These are phyloP conservation scores for Tetrax tetrax DNA, from an alignment of 2,113 vertebrate species.

Conservation along the genomic window DNA sequence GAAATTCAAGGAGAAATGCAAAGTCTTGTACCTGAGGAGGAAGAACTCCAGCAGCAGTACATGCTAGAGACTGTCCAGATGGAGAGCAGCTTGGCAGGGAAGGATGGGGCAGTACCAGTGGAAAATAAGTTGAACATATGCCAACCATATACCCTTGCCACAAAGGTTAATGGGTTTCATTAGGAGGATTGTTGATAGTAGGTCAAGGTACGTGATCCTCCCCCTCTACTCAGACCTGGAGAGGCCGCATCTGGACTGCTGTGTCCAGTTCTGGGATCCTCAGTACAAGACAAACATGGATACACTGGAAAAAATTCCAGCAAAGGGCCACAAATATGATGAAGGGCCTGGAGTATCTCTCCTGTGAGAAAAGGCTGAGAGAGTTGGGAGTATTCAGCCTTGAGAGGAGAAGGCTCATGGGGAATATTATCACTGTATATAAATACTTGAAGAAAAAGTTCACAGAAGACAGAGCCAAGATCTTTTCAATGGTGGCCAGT, in stretches of 20 bases:
- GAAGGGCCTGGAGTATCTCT: fast-evolving
- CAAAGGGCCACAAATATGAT: neutral
- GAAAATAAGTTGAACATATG: neutral
- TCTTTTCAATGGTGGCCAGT: neutral
- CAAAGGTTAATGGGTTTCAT: neutral
- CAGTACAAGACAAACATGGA: neutral
- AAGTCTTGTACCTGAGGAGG: neutral
- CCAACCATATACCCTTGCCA: neutral
- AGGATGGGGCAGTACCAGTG: neutral
- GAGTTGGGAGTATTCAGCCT: neutral
- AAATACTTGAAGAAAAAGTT: neutral
- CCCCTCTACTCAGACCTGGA: neutral
- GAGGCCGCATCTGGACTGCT: neutral
- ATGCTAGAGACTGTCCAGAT: neutral
- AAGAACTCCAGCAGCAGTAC: neutral
- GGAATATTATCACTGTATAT: too few species aligned
- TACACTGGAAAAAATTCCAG: neutral
- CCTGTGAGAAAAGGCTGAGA: neutral
- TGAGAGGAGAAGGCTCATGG: neutral
- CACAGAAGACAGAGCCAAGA: neutral
- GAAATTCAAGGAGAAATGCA: neutral
- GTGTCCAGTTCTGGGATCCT: neutral
- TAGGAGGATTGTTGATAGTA: neutral
- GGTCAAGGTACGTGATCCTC: fast-evolving
- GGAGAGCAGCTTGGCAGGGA: neutral